phyloP scores from a whole-genome alignment of 2,888 invertebrate genomes.

The Papilio elwesi region DNA sequence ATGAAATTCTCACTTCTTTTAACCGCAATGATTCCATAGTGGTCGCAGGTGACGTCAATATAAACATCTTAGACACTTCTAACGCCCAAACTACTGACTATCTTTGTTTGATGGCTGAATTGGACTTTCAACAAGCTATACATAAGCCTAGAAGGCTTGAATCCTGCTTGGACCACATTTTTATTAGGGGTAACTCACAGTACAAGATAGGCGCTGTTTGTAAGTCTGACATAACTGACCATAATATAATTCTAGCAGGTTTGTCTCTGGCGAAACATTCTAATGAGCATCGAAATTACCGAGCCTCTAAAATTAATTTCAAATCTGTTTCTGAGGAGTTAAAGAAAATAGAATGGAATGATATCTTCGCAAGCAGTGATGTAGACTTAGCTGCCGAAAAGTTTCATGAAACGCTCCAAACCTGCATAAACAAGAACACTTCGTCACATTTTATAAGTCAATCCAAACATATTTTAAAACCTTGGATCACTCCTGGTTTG shows the following conservation, averaged over 20 bases:
- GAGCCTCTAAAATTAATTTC: not conserved
- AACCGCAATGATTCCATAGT: not conserved
- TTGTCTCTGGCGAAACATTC: not conserved
- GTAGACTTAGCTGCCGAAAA: not conserved
- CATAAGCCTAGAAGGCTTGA: not conserved
- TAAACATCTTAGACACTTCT: not conserved
- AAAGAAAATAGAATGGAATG: slow-evolving; percentile 4
- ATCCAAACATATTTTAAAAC: not conserved
- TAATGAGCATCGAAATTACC: not conserved
- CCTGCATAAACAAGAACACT: not conserved
- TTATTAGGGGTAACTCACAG: not conserved
- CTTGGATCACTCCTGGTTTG: slow-evolving; percentile 18
- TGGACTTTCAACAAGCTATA: not conserved
- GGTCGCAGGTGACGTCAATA: not conserved
- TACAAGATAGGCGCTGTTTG: not conserved
- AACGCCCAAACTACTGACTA: not conserved
- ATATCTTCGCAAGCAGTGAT: not conserved
- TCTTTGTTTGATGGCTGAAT: slow-evolving; percentile 3
- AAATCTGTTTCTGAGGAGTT: no score
- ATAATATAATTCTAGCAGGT: not conserved
- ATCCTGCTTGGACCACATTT: slow-evolving; percentile 12
- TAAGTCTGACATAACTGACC: slow-evolving; percentile 2
- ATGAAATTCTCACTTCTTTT: not conserved
- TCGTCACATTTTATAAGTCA: not conserved
- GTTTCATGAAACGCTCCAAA: not conserved